Evolutionary conservation across 2,797 vertebrate species (phyloP).

Genomic region (Poeciliopsis turneri): DNA sequence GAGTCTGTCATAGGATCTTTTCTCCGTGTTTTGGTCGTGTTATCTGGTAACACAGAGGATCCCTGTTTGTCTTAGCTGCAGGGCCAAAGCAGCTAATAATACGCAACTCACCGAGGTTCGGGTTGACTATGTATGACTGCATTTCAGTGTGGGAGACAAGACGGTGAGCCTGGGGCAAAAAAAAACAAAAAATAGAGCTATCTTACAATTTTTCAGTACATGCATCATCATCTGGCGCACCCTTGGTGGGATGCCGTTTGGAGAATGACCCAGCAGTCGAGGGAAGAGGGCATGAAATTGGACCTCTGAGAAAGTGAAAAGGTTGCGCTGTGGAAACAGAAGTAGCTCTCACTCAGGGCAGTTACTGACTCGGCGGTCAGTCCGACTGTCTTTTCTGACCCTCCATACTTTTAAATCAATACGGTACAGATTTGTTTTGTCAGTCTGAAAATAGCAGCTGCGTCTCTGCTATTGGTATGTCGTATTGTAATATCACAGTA

Average conservation of each 20-base stretch:
- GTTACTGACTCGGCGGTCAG: conserved; percentile 1
- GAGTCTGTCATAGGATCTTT: conserved; percentile 42
- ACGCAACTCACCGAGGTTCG: conserved; percentile 51
- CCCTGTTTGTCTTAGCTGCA: conserved; percentile 61
- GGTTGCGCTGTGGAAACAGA: conserved; percentile 51
- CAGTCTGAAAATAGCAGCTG: background rate
- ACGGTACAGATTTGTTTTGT: background rate
- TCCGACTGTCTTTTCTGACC: background rate
- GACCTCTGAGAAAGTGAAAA: conserved; percentile 57
- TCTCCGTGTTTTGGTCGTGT: conserved; percentile 42
- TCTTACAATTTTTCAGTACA: conserved; percentile 53
- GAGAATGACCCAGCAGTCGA: conserved; percentile 65
- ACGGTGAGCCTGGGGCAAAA: conserved; percentile 29
- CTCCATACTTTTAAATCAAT: background rate
- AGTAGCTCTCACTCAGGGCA: conserved; percentile 30
- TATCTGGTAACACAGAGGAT: conserved; percentile 57
- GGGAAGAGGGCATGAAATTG: conserved; percentile 69
- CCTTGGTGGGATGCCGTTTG: conserved; percentile 49
- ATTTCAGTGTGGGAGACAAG: conserved; percentile 38
- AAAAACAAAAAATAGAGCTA: conserved; percentile 3
- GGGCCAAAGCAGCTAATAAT: conserved; percentile 69
- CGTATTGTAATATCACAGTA: too few relatives aligned
- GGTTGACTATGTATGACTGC: conserved; percentile 41
- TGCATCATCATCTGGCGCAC: conserved; percentile 50
- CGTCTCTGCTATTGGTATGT: background rate